phyloP scores from a whole-genome alignment of 2,113 vertebrate species.

The Oreotrochilus melanogaster region DNA sequence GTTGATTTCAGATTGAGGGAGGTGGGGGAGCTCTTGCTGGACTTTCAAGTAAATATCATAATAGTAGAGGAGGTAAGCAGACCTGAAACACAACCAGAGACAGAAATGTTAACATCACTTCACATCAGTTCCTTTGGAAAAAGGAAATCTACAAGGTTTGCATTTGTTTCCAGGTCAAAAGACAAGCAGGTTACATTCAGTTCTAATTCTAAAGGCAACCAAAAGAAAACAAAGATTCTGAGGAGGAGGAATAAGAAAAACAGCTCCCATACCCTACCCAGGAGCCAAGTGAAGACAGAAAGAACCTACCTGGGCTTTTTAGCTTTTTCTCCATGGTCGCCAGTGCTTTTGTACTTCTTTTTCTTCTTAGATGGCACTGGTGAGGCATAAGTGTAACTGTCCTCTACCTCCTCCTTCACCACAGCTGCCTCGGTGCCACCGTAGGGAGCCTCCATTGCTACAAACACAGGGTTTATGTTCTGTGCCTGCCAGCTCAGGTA shows the following conservation, averaged over 20 bases:
- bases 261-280: no score
- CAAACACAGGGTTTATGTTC: neutral
- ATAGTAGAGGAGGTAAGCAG: constrained; percentile 96
- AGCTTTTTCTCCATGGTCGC: constrained; percentile 83
- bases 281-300: neutral
- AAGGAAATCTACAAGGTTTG: neutral
- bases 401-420: constrained; percentile 90
- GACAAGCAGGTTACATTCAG: neutral
- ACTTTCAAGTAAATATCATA: constrained; percentile 95
- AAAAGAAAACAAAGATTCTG: neutral
- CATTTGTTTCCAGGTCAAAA: neutral
- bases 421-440: constrained; percentile 89
- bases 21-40: constrained; percentile 90
- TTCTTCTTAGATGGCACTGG: constrained; percentile 88
- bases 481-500: accelerated
- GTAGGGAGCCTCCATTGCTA: constrained; percentile 86
- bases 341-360: constrained; percentile 84
- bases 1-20: constrained; percentile 98
- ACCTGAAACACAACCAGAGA: constrained; percentile 78
- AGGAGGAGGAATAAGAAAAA: neutral
- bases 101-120: neutral
- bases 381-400: constrained; percentile 81
- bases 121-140: neutral
- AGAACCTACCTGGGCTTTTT: constrained; percentile 91
- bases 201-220: neutral